Base-by-base conservation (phyloP, 2,888 invertebrate genomes). In the Thelaira solivaga region DNA sequence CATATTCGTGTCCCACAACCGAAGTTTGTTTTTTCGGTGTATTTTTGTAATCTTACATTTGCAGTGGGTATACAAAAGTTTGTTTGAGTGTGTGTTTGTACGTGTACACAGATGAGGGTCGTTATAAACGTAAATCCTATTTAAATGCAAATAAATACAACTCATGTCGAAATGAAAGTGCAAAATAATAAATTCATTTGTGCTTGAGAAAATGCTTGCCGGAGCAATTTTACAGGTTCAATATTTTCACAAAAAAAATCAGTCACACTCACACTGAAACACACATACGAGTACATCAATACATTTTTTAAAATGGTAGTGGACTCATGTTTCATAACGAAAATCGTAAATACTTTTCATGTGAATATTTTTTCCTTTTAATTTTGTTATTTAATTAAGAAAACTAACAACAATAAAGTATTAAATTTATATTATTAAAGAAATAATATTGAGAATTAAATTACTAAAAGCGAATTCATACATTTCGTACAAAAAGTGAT, bases 141-240 rank as follows among this genome's bases (percentile, higher is more conserved):
- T 86, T 84, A 84, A 84, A 86, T 86, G 87, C 84, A 84, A 85
- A 87, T 87, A 87, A 85, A 87, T 86, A 86, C 86, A 84, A 85
- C 83, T 85, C 82, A 84, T 85, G 85, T 84, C 83, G 82, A 86
- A 85, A 82, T 81, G 82, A 81, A 82, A 82, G 82, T 80, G 82
- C 82, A 83, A 81, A 81, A 83, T 82, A 85, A 86, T 85, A 86
- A 85, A 86, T 86, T 83, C 84, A 83, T 85, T 80, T 84, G 82
- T 83, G 83, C 81, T 72, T 81, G 65, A 82, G 22, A 57, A 67
- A 75, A 24, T 62, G 61, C 26, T 57, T 51, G 57, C 47, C 31
- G 61, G 24, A 76, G 64, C 26, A 59, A 24, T 64, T 55, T 64
- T 49, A 43, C 26, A n/a, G n/a, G n/a, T n/a, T 59, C 59, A 59